A percentile compares a stretch with the other conserved stretches of the same genome.
phyloP scores from a whole-genome alignment of 1,140 invertebrate genomes.

The Panulirus ornatus region DNA sequence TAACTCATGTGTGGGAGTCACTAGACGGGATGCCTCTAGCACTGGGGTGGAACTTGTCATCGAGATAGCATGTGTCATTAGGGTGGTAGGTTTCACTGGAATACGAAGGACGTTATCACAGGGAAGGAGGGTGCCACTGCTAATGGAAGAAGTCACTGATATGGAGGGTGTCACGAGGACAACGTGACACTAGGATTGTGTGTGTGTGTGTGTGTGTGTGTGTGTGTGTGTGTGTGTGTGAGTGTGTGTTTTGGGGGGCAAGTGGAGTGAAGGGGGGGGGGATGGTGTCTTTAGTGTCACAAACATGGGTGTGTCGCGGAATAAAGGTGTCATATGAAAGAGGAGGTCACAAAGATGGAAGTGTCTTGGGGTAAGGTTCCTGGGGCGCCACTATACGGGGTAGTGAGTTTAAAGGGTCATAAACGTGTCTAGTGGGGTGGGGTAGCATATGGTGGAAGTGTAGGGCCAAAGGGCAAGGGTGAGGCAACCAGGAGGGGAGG shows the following conservation, averaged over 20 bases:
- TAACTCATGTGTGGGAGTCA: too few relatives aligned
- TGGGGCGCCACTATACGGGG: neutral
- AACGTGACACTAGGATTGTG: conserved; percentile 6
- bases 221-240: conserved; percentile 39
- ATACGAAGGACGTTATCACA: too few relatives aligned
- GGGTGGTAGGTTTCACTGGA: too few relatives aligned
- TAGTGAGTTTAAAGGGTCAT: neutral
- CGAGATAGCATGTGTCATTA: too few relatives aligned
- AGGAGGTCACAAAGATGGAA: neutral
- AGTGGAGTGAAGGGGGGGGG: neutral
- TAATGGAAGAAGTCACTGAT: too few relatives aligned
- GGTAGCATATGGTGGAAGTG: neutral
- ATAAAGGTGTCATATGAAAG: neutral
- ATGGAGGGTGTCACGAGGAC: too few relatives aligned
- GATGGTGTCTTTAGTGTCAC: neutral
- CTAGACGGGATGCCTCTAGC: too few relatives aligned
- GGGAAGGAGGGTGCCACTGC: too few relatives aligned
- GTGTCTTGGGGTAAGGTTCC: neutral
- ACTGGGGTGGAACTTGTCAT: too few relatives aligned
- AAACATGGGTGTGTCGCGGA: neutral
- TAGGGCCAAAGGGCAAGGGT: neutral
- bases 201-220: conserved; percentile 39
- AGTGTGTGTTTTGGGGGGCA: neutral
- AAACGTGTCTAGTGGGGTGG: neutral
- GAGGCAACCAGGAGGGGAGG: neutral